A percentile compares a stretch with the other conserved stretches of the same genome.
Evolutionary conservation across 1,140 invertebrate species (phyloP).

Genomic region (Drosophila novamexicana): DNA sequence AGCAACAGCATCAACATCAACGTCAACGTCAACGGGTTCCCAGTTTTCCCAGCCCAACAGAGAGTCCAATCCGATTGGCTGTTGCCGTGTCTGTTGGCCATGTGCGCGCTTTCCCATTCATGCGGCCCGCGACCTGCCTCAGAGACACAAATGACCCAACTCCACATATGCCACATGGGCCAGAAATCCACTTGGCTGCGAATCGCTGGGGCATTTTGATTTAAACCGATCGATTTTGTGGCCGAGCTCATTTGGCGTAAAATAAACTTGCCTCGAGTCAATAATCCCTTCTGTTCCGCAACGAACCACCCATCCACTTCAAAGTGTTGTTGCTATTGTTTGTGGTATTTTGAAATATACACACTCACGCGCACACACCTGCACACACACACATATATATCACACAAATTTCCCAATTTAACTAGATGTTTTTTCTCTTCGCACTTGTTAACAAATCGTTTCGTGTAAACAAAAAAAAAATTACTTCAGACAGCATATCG

Average conservation of each 20-base stretch:
- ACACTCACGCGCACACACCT: not conserved
- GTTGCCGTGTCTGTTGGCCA: slow-evolving; percentile 37
- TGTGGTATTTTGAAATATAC: slow-evolving; percentile 62
- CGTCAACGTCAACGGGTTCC: slow-evolving; percentile 45
- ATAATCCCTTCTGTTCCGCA: slow-evolving; percentile 71
- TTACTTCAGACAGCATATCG: slow-evolving; percentile 13
- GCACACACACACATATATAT: not conserved
- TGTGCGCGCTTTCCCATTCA: slow-evolving; percentile 75
- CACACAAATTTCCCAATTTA: slow-evolving; percentile 56
- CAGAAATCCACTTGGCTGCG: slow-evolving; percentile 35
- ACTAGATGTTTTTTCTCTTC: slow-evolving; percentile 46
- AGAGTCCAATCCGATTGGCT: slow-evolving; percentile 10
- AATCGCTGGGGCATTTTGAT: slow-evolving; percentile 59
- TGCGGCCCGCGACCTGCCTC: slow-evolving; percentile 68
- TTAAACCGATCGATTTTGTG: slow-evolving; percentile 81
- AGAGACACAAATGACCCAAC: slow-evolving; percentile 41
- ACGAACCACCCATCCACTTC: slow-evolving; percentile 18
- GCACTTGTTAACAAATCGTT: slow-evolving; percentile 78
- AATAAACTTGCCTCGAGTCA: slow-evolving; percentile 78
- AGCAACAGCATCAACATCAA: slow-evolving; percentile 39
- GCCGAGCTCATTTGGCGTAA: slow-evolving; percentile 80
- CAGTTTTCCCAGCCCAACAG: slow-evolving; percentile 8
- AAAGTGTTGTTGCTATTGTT: slow-evolving; percentile 35
- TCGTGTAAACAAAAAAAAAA: slow-evolving; percentile 57
- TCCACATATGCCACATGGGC: slow-evolving; percentile 12